Conservation (phyloP, 2,888 invertebrate species). For the Drosophila kuntzei region DNA sequence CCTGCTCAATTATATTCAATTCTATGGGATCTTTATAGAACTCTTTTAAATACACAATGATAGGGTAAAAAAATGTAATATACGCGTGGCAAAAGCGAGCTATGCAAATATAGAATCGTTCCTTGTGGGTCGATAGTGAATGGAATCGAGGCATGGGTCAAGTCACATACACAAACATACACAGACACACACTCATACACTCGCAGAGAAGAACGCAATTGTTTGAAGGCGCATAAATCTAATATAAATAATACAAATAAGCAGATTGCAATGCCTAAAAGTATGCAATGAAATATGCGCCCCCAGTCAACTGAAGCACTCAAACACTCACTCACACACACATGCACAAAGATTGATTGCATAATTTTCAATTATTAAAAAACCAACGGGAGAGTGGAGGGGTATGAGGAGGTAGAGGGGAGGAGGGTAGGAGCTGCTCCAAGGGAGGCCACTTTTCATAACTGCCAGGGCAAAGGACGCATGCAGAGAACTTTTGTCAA, state of each 20-base stretch:
- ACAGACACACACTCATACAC: conserved; percentile 5
- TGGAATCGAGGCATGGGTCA: conserved; percentile 9
- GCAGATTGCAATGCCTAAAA: conserved; percentile 47
- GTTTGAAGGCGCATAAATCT: conserved; percentile 39
- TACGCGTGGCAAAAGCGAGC: conserved; percentile 3
- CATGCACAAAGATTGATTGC: conserved; percentile 59
- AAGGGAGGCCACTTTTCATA: conserved; percentile 68
- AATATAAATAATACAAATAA: conserved; percentile 50
- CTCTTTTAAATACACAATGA: not conserved
- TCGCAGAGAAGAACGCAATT: conserved; percentile 2
- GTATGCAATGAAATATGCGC: conserved; percentile 59
- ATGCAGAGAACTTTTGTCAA: conserved; percentile 73
- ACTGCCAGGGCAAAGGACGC: conserved; percentile 52
- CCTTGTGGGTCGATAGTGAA: conserved; percentile 7
- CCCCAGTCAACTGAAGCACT: conserved; percentile 46
- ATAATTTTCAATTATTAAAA: conserved; percentile 76
- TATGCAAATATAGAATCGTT: conserved; percentile 23
- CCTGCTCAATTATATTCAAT: too few relatives aligned
- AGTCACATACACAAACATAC: not conserved
- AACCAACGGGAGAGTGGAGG: conserved; percentile 41
- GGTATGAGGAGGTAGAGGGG: not conserved
- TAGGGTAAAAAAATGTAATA: conserved; percentile 8
- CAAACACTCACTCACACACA: conserved; percentile 13
- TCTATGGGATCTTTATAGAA: too few relatives aligned
- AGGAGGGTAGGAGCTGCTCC: conserved; percentile 1